These are phyloP conservation scores for Pantherophis vulpinus DNA, from an alignment of 2,797 vertebrate species.

Conservation along the genomic window DNA sequence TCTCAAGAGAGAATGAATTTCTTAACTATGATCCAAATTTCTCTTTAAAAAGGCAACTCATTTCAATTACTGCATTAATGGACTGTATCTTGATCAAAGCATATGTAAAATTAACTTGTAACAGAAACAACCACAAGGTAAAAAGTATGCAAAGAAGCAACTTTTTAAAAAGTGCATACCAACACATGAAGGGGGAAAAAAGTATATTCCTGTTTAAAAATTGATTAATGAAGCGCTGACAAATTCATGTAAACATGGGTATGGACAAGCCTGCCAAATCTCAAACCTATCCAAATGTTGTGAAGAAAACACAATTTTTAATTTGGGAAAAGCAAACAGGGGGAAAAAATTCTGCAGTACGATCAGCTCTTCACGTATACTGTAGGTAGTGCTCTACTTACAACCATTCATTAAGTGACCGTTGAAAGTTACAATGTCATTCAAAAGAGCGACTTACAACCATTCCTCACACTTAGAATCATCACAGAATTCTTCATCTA, in stretches of 20 bases:
- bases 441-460: not conserved
- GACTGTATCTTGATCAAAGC: constrained; percentile 58
- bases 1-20: not conserved
- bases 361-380: constrained; percentile 34
- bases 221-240: constrained; percentile 71
- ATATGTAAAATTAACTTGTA: constrained; percentile 58
- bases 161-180: constrained; percentile 43
- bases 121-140: constrained; percentile 55
- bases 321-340: constrained; percentile 67
- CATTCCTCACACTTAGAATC: not conserved
- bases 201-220: constrained; percentile 58
- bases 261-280: constrained; percentile 66
- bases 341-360: constrained; percentile 61
- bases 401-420: not conserved
- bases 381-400: not conserved
- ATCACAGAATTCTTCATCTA: constrained; percentile 39
- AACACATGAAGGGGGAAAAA: constrained; percentile 43
- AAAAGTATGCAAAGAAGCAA: constrained; percentile 41
- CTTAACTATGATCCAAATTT: not conserved
- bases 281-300: constrained; percentile 68
- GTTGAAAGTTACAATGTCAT: not conserved
- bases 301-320: constrained; percentile 72
- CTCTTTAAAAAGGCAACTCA: not conserved
- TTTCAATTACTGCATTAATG: constrained; percentile 51
- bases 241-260: constrained; percentile 64